These are phyloP conservation scores for Cryptotis parvus DNA, from an alignment of 2,113 vertebrate genomes.

Conservation along the genomic window DNA sequence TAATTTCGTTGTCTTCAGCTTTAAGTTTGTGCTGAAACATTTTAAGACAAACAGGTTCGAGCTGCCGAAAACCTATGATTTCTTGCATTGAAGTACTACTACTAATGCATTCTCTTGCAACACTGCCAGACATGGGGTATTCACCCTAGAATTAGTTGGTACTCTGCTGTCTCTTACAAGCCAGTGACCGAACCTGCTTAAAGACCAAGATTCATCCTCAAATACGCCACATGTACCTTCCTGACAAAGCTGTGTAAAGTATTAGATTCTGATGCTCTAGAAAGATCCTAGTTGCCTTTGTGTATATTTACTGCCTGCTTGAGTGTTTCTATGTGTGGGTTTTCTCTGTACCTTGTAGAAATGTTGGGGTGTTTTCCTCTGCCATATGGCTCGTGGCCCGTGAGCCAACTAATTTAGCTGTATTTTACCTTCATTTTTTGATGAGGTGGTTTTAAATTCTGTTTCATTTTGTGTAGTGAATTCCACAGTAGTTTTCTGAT, in stretches of 20 bases:
- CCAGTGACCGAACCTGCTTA: conserved; percentile 88
- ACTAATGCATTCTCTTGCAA: conserved; percentile 86
- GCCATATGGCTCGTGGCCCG: conserved; percentile 94
- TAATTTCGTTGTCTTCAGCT: conserved; percentile 81
- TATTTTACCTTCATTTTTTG: conserved; percentile 97
- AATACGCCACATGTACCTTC: conserved; percentile 93
- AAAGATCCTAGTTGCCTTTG: conserved; percentile 99
- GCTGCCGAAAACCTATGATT: conserved; percentile 75
- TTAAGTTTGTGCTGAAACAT: conserved; percentile 77
- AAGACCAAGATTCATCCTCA: conserved; percentile 88
- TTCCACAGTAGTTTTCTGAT: conserved; percentile 98
- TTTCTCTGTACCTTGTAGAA: conserved; percentile 98
- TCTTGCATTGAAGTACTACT: conserved; percentile 74
- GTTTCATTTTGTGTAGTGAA: conserved; percentile 99
- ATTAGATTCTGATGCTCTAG: conserved; percentile 99
- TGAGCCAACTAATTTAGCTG: conserved; percentile 95
- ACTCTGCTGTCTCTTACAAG: conserved; percentile 76
- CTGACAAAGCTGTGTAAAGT: conserved; percentile 98
- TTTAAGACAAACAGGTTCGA: conserved; percentile 86
- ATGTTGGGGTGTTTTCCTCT: conserved; percentile 97
- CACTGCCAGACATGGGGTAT: conserved; percentile 88
- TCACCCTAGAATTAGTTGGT: conserved; percentile 80
- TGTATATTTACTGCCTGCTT: conserved; percentile 99
- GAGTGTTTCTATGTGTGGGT: conserved; percentile 98
- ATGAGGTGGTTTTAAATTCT: conserved; percentile 98